Evolutionary conservation across 2,113 vertebrate species (phyloP), one percentile per base, ranked within the genome.

Genomic region (Chaenogobius annularis): DNA sequence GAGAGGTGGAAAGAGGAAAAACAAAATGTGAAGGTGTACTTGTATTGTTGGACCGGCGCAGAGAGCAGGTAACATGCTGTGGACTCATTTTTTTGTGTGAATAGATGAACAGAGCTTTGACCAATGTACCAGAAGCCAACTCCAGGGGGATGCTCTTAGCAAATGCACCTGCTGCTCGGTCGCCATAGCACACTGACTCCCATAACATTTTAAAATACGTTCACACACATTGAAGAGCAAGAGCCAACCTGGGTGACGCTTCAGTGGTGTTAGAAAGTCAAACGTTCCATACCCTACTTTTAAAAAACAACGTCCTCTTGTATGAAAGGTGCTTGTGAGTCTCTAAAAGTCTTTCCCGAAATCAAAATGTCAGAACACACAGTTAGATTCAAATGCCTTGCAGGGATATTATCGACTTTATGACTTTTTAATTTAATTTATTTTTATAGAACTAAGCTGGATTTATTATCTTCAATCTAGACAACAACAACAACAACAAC

Each of bases 1-100:
- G 35, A 22, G 72, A 70, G 59, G 65, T 66, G 56, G 66, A 68
- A 44, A 62, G 17, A 48, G 59, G 68, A 20, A 44, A 65, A 22
- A 37, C 55, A 63, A 35, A 75, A 70, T 72, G 68, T n/a, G 80
- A 78, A 43, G 64, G 79, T 70, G 62, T 76, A 77, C 66, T 63
- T 83, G 77, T 70, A 80, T 83, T 89, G 68, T 76, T 82, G 22
- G 54, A 15, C 22, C 19, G 13, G 47, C 19, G 44, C 72, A 69
- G 48, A 75, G 80, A 82, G 66, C 75, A 47, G 62, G 26, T 68
- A 70, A 37, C 74, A 56, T 73, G 72, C 74, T 81, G 83, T 68
- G 77, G 69, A 71, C 46, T 71, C 47, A 72, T 55, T n/a, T 63
- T 40, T 64, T 43, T 15, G 37, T 4, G 65, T 79, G 72, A 55